These are phyloP conservation scores for Onychostruthus taczanowskii DNA, from an alignment of 2,113 vertebrate species.

Conservation along the genomic window DNA sequence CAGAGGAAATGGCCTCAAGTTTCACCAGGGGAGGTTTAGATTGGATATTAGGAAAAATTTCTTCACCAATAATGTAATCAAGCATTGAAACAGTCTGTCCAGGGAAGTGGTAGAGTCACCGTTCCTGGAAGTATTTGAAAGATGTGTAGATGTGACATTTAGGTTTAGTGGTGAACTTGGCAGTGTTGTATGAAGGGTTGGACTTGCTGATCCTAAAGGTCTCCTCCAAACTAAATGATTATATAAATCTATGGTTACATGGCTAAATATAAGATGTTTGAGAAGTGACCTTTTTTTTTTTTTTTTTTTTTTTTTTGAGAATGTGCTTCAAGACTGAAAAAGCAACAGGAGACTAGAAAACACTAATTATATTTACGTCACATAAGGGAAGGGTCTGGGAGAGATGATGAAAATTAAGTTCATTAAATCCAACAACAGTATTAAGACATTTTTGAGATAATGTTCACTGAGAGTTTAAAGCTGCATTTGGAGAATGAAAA, in stretches of 20 bases:
- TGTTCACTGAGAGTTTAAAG: background rate
- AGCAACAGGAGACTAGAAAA: background rate
- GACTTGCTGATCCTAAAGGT: background rate
- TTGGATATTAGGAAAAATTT: background rate
- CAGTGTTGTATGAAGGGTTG: background rate
- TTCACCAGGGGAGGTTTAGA: background rate
- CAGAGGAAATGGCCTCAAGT: background rate
- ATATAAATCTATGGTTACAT: background rate
- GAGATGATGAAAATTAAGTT: background rate
- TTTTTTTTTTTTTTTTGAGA: background rate
- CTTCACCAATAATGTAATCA: background rate
- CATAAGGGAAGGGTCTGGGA: background rate
- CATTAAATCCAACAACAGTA: background rate
- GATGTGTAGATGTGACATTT: background rate
- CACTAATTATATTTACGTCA: background rate
- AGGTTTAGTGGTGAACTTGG: background rate
- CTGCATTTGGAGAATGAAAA: background rate
- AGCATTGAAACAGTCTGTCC: background rate
- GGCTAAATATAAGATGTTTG: background rate
- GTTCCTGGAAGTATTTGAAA: background rate
- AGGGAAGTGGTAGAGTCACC: background rate
- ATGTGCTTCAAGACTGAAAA: background rate
- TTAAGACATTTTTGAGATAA: background rate
- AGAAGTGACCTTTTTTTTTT: background rate
- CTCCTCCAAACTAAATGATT: background rate